Base-by-base conservation (phyloP, 2,888 invertebrate species). In the Pyrrhia umbra region DNA sequence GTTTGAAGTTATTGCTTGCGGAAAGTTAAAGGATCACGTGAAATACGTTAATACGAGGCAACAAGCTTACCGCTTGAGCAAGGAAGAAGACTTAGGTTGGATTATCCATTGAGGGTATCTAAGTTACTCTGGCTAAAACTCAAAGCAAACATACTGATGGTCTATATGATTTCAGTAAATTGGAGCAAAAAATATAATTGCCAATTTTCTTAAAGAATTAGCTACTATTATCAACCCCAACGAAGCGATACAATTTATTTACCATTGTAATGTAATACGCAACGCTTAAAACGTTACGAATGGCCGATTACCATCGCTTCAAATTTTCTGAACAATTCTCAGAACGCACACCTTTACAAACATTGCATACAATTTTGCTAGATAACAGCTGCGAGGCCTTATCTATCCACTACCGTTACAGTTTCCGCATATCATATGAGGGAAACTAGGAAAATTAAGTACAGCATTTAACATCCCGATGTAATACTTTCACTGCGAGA, bases 401-500 rank as follows among this genome's bases (percentile, higher is more conserved):
- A 79, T 77, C 79, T 83, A 83, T 67, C 78, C 80, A 80, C 76
- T 60, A 79, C 77, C 80, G 84, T 87, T 84, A 85, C 82, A 69
- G 79, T 85, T 91, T 91, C 91, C 92, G 89, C 85, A 85, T 87
- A 83, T 78, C 77, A 79, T 75, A 75, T 64, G 70, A 82, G 84
- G 88, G 86, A 90, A 91, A 90, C 84, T 80, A 84, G 86, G 89
- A 89, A 91, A 90, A 88, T 75, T 78, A 78, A 81, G 64, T 77
- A 68, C 72, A 65, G 60, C 61, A 70, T 80, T 79, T 78, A 74
- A 79, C 64, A 79, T 81, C 60, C 77, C 71, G 79, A 83, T 80
- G 79, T 73, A 76, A 80, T 75, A 79, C 81, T 81, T 82, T 81
- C 81, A 81, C 83, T 79, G 49, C 45, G 54, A 57, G 82, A 89